Base-by-base conservation (phyloP, 1,140 invertebrate genomes). In the Pachypsylla venusta region DNA sequence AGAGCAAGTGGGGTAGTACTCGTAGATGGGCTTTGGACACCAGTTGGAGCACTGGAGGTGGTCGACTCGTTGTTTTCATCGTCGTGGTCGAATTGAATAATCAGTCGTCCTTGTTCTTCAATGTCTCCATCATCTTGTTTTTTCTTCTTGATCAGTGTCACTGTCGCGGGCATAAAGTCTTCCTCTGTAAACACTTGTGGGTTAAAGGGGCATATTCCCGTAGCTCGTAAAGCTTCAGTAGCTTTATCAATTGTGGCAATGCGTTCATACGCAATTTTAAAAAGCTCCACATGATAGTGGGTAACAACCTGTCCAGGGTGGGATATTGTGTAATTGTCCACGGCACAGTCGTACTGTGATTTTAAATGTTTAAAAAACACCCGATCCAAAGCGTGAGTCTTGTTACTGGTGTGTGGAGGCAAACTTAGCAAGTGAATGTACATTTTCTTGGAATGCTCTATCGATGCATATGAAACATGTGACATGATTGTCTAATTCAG, bases 81-180 rank as follows among this genome's bases (percentile, higher is more conserved):
- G n/a, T n/a, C n/a, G n/a, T n/a, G n/a, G n/a, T n/a, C n/a, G n/a
- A n/a, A n/a, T n/a, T n/a, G n/a, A 59, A 60, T 64, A 20, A 68
- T 66, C 22, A 60, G 30, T 25, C 54, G 67, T 1, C 65, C 67
- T 63, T 61, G 72, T 13, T 74, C 69, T 35, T 61, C 28, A 13
- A 67, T 56, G 60, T 72, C 19, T 59, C 61, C 30, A 12, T 12
- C 16, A 16, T 35, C 30, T 35, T 35, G 10, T 12, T 35, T 35
- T 35, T 35, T 16, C 16, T 35, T 16, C 16, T 35, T 16, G 10
- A 12, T 10, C 16, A 12, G 10, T 16, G 30, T 35, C 16, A 35
- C 30, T 16, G 10, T 16, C 10, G 30, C 10, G 30, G 30, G 30
- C 16, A 35, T 10, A 35, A 35, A 35, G 30, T 35, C 30, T 10